These are phyloP conservation scores for Cyphomyrus discorhynchus DNA, from an alignment of 2,113 vertebrate species.

Conservation along the genomic window DNA sequence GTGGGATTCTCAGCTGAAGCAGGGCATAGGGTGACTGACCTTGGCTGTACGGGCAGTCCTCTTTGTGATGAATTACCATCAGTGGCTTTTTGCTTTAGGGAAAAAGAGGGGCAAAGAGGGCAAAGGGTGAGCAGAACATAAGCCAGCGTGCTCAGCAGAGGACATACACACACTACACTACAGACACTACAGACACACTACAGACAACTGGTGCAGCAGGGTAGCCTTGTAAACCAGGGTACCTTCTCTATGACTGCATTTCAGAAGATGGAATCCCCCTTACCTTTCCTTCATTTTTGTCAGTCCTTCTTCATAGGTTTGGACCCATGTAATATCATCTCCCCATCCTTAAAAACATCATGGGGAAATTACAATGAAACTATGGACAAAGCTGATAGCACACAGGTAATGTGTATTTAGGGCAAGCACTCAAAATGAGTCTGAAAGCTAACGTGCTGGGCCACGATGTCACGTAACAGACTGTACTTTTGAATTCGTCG, in stretches of 20 bases:
- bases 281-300: slow-evolving; percentile 65
- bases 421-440: neutral
- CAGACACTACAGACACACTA: neutral
- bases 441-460: neutral
- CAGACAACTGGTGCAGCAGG: neutral
- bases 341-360: slow-evolving; percentile 71
- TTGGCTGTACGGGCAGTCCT: slow-evolving; percentile 71
- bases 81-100: slow-evolving; percentile 71
- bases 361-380: neutral
- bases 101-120: slow-evolving; percentile 28
- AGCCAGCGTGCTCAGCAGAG: neutral
- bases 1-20: neutral
- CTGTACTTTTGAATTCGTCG: neutral
- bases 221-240: neutral
- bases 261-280: neutral
- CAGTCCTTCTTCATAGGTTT: slow-evolving; percentile 75
- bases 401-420: neutral
- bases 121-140: neutral
- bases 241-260: neutral
- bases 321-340: slow-evolving; percentile 68
- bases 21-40: slow-evolving; percentile 51
- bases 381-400: neutral
- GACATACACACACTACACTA: neutral
- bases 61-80: slow-evolving; percentile 78
- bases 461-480: neutral